Conservation (phyloP, 2,888 invertebrate species). For the Scaeva pyrastri region DNA sequence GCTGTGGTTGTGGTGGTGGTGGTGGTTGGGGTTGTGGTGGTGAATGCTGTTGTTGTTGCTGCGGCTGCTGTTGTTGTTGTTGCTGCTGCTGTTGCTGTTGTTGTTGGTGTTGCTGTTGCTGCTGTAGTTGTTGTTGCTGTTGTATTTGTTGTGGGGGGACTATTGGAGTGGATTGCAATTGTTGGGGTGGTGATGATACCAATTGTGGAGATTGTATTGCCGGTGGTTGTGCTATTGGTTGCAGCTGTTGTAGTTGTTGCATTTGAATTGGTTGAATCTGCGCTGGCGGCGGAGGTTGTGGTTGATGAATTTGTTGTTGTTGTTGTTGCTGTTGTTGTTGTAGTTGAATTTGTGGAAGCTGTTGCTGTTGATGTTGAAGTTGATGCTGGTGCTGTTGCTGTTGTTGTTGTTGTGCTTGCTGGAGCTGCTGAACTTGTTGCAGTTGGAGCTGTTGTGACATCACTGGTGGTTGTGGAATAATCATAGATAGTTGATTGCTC, state of each 20-base stretch:
- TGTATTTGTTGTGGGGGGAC: constrained; percentile 43
- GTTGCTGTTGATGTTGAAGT: constrained; percentile 64
- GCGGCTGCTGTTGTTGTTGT: constrained; percentile 14
- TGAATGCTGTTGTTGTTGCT: constrained; percentile 43
- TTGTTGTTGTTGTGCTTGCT: constrained; percentile 55
- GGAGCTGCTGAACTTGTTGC: constrained; percentile 30
- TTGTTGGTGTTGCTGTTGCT: constrained; percentile 51
- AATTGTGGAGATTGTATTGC: constrained; percentile 42
- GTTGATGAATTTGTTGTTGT: constrained; percentile 33
- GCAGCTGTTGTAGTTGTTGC: constrained; percentile 32
- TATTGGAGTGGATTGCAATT: constrained; percentile 33
- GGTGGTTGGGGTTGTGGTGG: constrained; percentile 34
- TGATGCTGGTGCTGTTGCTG: constrained; percentile 77
- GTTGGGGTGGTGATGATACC: constrained; percentile 69
- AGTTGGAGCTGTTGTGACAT: constrained; percentile 57
- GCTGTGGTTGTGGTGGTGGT: constrained; percentile 41
- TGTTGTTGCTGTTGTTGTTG: constrained; percentile 74
- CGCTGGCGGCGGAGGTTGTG: constrained; percentile 49
- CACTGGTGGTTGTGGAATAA: constrained; percentile 72
- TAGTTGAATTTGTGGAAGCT: constrained; percentile 30
- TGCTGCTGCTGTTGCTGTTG: constrained; percentile 74
- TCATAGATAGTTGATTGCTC: constrained; percentile 71
- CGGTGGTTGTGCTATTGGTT: constrained; percentile 29
- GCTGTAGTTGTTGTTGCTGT: constrained; percentile 50
- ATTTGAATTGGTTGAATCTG: constrained; percentile 48